phyloP scores from a whole-genome alignment of 2,888 invertebrate genomes.

The Drosophila formosana region DNA sequence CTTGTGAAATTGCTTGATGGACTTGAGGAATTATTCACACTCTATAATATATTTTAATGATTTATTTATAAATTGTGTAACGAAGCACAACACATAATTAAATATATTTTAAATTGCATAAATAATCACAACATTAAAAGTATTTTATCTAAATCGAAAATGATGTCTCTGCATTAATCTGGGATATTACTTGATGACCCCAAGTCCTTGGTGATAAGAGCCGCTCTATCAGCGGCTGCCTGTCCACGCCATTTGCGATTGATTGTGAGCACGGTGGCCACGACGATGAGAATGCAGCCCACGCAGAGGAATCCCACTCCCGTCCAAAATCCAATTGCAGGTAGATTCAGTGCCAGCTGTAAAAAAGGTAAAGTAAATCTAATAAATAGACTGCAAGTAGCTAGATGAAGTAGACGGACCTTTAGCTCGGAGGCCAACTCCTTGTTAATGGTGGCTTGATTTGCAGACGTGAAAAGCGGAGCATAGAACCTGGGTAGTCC shows the following conservation, averaged over 20 bases:
- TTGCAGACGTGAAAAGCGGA: slow-evolving; percentile 76
- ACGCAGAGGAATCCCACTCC: slow-evolving; percentile 76
- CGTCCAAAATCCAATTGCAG: slow-evolving; percentile 71
- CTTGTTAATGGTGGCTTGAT: slow-evolving; percentile 61
- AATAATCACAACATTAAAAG: slow-evolving; percentile 24
- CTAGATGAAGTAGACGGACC: slow-evolving; percentile 39
- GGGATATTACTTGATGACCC: not conserved
- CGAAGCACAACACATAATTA: no score
- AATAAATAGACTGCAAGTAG: not conserved
- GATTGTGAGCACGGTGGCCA: slow-evolving; percentile 67
- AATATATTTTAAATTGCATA: no score
- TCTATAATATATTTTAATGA: no score
- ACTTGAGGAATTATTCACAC: no score
- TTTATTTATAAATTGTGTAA: no score
- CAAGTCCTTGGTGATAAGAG: slow-evolving; percentile 19
- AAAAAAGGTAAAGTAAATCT: slow-evolving; percentile 11
- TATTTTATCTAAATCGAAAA: no score
- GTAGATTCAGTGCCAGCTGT: slow-evolving; percentile 74
- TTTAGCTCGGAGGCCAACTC: slow-evolving; percentile 72
- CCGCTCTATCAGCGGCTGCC: slow-evolving; percentile 38
- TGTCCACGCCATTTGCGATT: slow-evolving; percentile 77
- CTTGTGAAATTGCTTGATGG: no score
- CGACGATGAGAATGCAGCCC: slow-evolving; percentile 63
- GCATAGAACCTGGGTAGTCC: slow-evolving; percentile 75
- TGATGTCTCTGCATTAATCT: no score